Percentiles rank a stretch among this genome's conserved stretches.
Evolutionary conservation across 2,113 vertebrate species (phyloP).

Genomic region (Chroicocephalus ridibundus): DNA sequence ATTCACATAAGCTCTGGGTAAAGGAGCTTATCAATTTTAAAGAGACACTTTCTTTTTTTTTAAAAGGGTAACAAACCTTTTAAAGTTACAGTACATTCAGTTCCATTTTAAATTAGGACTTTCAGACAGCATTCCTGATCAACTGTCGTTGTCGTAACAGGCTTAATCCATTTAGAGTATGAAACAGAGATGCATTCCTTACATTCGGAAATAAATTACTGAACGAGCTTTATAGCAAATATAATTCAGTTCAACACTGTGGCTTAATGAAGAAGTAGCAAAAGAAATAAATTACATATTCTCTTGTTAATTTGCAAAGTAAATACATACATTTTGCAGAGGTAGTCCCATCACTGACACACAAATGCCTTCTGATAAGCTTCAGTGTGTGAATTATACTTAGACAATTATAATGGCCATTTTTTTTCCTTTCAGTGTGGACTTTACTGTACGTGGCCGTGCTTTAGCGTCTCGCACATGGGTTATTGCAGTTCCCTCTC

Average conservation of each 20-base stretch:
- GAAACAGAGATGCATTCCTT: background rate
- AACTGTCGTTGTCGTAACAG: background rate
- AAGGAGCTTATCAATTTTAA: background rate
- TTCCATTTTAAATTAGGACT: constrained; percentile 2
- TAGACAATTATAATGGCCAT: background rate
- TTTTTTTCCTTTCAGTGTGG: background rate
- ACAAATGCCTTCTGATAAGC: background rate
- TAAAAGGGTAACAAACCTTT: background rate
- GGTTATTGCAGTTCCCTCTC: background rate
- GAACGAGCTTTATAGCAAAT: constrained; percentile 9
- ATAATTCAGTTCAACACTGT: background rate
- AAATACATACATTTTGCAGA: background rate
- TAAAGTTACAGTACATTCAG: background rate
- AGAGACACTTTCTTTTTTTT: background rate
- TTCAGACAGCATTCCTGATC: background rate
- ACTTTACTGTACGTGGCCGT: background rate
- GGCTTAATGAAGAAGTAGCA: constrained; percentile 2
- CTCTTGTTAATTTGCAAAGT: constrained; percentile 18
- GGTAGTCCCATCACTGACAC: background rate
- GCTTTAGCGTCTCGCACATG: fast-evolving
- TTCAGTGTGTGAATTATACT: background rate
- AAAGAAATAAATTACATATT: constrained; percentile 8
- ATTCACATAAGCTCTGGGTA: background rate
- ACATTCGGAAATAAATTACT: constrained; percentile 17
- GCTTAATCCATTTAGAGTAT: constrained; percentile 1